Base-by-base conservation (phyloP, 2,797 vertebrate genomes). In the Alfaro cultratus region DNA sequence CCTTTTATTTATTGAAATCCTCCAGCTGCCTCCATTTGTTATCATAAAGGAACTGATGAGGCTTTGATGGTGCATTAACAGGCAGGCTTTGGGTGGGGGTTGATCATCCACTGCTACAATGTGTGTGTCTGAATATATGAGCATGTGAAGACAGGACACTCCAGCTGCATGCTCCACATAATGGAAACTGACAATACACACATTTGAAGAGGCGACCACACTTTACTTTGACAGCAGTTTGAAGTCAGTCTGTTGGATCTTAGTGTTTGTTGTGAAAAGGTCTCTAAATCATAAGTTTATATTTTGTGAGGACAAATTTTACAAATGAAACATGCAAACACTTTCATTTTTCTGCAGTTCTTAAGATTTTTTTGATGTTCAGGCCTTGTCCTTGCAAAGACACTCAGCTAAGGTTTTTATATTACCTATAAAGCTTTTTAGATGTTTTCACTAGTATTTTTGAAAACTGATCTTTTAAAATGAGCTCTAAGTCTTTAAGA, bases 21-120 rank as follows among this genome's bases (percentile, higher is more conserved):
- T 76, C 64, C 80, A 55, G 76, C 73, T 73, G 82, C 84, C 67
- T 82, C 78, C 74, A 64, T 92, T 89, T 92, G 88, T 90, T 83
- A 76, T 81, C 85, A 88, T 89, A 31, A 83, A 89, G 82, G 47
- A 75, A 74, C 49, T 73, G 83, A 87, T 85, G 83, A 81, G 73
- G 82, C 78, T 83, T 79, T 91, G 82, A 91, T 89, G 83, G 79
- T 81, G 77, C 57, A 26, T 80, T 81, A 75, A 83, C 23, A 21
- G 76, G 51, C 45, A 47, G 34, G 75, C 64, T 41, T 31, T 16
- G 43, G 81, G 76, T 55, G 76, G 57, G 46, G 36, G 53, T 29
- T 11, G 83, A 75, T 82, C 13, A 1, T 74, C 68, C 53, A 72
- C 31, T 34, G 73, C 45, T 70, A 73, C 62, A 64, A 10, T 41